Evolutionary conservation across 2,888 invertebrate genomes (phyloP), one percentile per base, ranked within the genome.

Genomic region (Uloborus plumipes): DNA sequence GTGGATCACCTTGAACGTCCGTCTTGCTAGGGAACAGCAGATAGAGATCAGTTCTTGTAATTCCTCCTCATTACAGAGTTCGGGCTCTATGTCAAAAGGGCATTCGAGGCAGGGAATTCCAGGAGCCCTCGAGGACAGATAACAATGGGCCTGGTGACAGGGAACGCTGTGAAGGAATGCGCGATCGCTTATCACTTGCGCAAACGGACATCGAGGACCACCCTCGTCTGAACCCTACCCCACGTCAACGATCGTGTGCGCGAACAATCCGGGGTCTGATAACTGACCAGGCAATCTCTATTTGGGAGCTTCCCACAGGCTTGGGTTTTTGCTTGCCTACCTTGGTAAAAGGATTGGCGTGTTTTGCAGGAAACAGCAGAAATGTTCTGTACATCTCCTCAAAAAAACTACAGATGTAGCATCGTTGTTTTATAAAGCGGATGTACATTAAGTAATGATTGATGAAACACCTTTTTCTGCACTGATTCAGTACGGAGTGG

Each of bases 171-270:
- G 70, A 77, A 64, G 77, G 77, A 77, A 77, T 77, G 77, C 53
- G 73, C 74, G 80, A 81, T 81, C 74, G 74, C 80, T 81, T 81
- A 81, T 81, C 80, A 39, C 79, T 80, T 73, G 66, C 67, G 67
- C 58, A 72, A 79, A 78, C 20, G 79, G 73, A 73, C 79, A 69
- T 80, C 62, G 59, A 18, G 64, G 79, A 80, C 79, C 79, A 80
- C 80, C 74, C 80, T 81, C 51, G 70, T 55, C 20, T 64, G 65
- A 69, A 69, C 74, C 74, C 69, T 62, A 39, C 65, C 59, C 65
- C 72, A 49, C 66, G 69, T 81, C 74, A 64, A 51, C 64, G 69
- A 70, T 67, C 39, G 55, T 74, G 73, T 74, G 47, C 61, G 59
- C 50, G 53, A 61, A 55, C 26, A 67, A 49, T 39, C 39, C 9